Evolutionary conservation across 2,113 vertebrate genomes (phyloP), one percentile per base, ranked within the genome.

Genomic region (Myotis yumanensis): DNA sequence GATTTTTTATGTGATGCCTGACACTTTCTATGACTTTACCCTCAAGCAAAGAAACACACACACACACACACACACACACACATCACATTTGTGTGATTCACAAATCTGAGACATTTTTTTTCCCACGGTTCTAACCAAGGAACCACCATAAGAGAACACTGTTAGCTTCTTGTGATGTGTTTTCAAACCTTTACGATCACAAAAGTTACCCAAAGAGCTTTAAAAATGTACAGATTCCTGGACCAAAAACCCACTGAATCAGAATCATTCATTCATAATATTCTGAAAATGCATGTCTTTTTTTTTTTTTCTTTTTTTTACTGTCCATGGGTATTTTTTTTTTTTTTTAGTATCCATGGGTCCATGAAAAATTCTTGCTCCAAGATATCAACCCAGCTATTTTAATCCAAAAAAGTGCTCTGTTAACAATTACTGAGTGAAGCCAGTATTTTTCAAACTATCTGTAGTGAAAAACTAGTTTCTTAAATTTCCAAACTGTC

Each of bases 281-380:
- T 52, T 94, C 52, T 57, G 35, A 85, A 91, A 91, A 68, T 54
- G 52, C 4, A n/a, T 86, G 4, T 66, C 4, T 71, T 46, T 83
- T 88, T 52, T 87, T 68, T 73, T 9, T 28, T 62, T 62, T 23
- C n/a, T 25, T 30, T 15, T 75, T 43, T 77, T 89, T 62, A 7
- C 12, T 66, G 10, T n/a, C 6, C 30, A n/a, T 76, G 17, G 68
- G 3, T 68, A 90, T 89, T 90, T 15, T 11, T 62, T 59, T 20
- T 57, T 30, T 14, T 75, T 43, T 77, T 89, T 62, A 7, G 12
- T 66, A 5, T n/a, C 8, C n/a, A n/a, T 76, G 17, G 62, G 2
- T 87, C 32, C 30, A 8, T 89, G 72, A 76, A 90, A 96, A 93
- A 77, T 73, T n/a, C 12, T 90, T 93, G 52, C 9, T 93, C 17